These are phyloP conservation scores for Sitophilus oryzae DNA, from an alignment of 1,140 invertebrate species.

Conservation along the genomic window DNA sequence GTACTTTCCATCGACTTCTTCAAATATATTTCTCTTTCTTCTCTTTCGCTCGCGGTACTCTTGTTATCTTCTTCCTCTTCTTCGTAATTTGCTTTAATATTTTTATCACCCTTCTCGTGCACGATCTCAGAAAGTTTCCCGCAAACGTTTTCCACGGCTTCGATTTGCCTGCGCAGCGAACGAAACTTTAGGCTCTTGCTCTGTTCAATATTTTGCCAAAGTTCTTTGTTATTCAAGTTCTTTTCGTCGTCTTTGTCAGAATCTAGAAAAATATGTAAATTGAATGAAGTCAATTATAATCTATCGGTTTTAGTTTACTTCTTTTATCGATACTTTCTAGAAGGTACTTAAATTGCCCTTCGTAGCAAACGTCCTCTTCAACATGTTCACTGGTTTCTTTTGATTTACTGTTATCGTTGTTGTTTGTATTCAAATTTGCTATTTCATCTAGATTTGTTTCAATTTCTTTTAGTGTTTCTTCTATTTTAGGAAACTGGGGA, in stretches of 20 bases:
- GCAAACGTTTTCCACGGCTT: constrained; percentile 15
- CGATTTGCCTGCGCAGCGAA: constrained; percentile 11
- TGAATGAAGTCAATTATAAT: too few species aligned
- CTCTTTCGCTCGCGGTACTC: not conserved
- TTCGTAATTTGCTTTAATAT: not conserved
- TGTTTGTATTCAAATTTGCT: constrained; percentile 3
- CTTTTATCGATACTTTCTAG: too few species aligned
- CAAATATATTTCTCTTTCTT: not conserved
- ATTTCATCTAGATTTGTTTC: constrained; percentile 17
- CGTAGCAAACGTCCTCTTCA: too few species aligned
- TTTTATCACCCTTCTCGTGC: not conserved
- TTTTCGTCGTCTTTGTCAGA: not conserved
- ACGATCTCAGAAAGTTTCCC: constrained; percentile 6
- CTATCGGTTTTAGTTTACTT: too few species aligned
- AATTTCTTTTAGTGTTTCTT: constrained; percentile 23
- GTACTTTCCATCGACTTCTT: not conserved
- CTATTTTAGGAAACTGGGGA: constrained; percentile 22
- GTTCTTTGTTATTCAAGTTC: not conserved
- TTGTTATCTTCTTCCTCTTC: not conserved
- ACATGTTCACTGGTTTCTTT: not conserved
- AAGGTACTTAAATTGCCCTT: not conserved
- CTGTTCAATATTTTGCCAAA: not conserved
- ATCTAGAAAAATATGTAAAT: constrained; percentile 3
- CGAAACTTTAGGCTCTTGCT: constrained; percentile 2
- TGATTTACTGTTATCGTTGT: not conserved